A percentile compares a stretch with the other conserved stretches of the same genome.
These are phyloP conservation scores for Drosophila asahinai DNA, from an alignment of 1,140 invertebrate species.

Conservation along the genomic window DNA sequence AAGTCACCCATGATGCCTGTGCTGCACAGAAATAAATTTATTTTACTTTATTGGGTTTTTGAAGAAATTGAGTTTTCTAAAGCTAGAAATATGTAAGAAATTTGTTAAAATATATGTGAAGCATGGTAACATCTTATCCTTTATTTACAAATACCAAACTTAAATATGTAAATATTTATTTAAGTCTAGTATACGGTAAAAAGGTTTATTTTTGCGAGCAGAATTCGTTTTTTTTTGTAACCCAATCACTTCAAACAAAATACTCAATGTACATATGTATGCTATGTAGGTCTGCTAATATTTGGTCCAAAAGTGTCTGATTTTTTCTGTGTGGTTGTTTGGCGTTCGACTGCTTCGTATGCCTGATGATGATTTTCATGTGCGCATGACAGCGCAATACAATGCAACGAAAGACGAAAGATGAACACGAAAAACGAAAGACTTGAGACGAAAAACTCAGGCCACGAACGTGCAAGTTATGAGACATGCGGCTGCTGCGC, in stretches of 20 bases:
- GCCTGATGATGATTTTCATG: conserved; percentile 72
- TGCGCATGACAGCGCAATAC: conserved; percentile 81
- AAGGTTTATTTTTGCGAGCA: too few species aligned
- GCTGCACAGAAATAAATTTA: conserved; percentile 10
- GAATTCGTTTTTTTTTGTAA: too few species aligned
- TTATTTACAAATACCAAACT: too few species aligned
- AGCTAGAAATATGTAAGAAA: not conserved
- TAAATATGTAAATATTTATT: too few species aligned
- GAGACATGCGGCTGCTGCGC: conserved; percentile 50
- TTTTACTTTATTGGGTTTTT: not conserved
- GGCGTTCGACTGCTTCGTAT: conserved; percentile 7
- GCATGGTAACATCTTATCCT: too few species aligned
- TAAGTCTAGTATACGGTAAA: too few species aligned
- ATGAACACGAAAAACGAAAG: conserved; percentile 30
- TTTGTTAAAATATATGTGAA: not conserved
- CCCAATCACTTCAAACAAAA: too few species aligned
- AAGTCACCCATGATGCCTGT: conserved; percentile 14
- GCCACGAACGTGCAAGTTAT: conserved; percentile 77
- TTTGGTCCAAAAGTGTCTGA: not conserved
- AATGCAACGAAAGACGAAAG: conserved; percentile 56
- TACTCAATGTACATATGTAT: too few species aligned
- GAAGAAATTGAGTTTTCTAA: too few species aligned
- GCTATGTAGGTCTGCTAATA: not conserved
- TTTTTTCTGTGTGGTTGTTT: conserved; percentile 27
- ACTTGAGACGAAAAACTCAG: conserved; percentile 68